A percentile compares a stretch with the other conserved stretches of the same genome.
phyloP scores from a whole-genome alignment of 2,888 invertebrate species.

The Abscondita cerata region DNA sequence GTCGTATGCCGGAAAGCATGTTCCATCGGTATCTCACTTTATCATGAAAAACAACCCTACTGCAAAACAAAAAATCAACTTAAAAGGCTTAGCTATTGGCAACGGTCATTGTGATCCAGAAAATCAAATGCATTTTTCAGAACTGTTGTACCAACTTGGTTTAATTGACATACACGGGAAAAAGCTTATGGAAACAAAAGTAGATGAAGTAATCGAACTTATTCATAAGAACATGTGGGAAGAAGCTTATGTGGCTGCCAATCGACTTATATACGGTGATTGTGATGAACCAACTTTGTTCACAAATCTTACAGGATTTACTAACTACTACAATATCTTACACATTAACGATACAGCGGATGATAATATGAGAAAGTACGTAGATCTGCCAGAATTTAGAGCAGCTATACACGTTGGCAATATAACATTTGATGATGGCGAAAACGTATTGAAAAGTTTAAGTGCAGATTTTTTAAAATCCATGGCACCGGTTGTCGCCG shows the following conservation, averaged over 20 bases:
- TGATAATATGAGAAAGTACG: constrained; percentile 64
- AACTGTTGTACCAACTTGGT: constrained; percentile 82
- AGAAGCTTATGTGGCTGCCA: constrained; percentile 76
- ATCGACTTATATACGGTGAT: constrained; percentile 71
- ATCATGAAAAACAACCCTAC: constrained; percentile 70
- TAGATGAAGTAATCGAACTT: constrained; percentile 64
- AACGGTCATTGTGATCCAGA: constrained; percentile 82
- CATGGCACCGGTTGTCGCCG: constrained; percentile 74
- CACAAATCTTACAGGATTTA: constrained; percentile 76
- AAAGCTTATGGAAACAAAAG: constrained; percentile 66
- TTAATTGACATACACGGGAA: constrained; percentile 71
- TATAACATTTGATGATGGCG: constrained; percentile 72
- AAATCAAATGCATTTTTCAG: constrained; percentile 78
- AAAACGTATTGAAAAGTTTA: constrained; percentile 74
- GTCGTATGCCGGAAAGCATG: constrained; percentile 85
- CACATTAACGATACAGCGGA: constrained; percentile 62
- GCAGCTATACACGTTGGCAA: constrained; percentile 83
- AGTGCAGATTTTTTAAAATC: constrained; percentile 82
- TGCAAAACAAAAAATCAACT: constrained; percentile 71
- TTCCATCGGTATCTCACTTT: constrained; percentile 78
- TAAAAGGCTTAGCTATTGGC: constrained; percentile 76
- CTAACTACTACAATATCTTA: constrained; percentile 78
- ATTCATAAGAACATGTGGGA: constrained; percentile 71
- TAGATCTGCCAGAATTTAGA: constrained; percentile 69
- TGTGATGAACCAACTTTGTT: constrained; percentile 65